Conservation (phyloP, 2,797 vertebrate species). For the Adelosebastes latens region DNA sequence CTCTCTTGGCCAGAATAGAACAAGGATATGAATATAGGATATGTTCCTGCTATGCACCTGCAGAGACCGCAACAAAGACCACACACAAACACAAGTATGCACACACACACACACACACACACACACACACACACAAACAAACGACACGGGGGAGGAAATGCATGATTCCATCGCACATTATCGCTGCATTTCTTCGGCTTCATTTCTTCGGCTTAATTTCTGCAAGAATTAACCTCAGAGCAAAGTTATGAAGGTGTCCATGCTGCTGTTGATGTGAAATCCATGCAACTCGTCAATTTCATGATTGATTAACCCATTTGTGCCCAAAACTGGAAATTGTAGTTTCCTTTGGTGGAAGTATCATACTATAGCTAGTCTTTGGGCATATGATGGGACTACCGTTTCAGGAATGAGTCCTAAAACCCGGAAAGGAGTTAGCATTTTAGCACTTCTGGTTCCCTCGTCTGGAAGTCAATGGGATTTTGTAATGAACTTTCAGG, state of each 20-base stretch:
- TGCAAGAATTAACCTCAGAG: neutral
- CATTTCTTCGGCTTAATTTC: slow-evolving; percentile 10
- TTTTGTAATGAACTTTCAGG: no score
- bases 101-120: slow-evolving; percentile 15
- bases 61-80: slow-evolving; percentile 73
- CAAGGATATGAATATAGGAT: slow-evolving; percentile 85
- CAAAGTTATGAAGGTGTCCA: neutral
- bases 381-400: no score
- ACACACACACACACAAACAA: slow-evolving; percentile 43
- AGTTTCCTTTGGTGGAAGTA: no score
- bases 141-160: slow-evolving; percentile 70
- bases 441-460: no score
- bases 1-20: slow-evolving; percentile 73
- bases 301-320: neutral
- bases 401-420: no score
- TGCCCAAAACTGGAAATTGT: no score
- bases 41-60: slow-evolving; percentile 82
- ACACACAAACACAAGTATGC: slow-evolving; percentile 13
- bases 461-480: no score
- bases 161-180: slow-evolving; percentile 63
- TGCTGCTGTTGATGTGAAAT: neutral
- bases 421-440: no score
- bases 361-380: no score
- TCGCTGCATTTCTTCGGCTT: slow-evolving; percentile 50
- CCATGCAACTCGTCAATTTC: neutral